Evolutionary conservation across 2,888 invertebrate genomes (phyloP).

Genomic region (Drepanosiphum platanoidis): DNA sequence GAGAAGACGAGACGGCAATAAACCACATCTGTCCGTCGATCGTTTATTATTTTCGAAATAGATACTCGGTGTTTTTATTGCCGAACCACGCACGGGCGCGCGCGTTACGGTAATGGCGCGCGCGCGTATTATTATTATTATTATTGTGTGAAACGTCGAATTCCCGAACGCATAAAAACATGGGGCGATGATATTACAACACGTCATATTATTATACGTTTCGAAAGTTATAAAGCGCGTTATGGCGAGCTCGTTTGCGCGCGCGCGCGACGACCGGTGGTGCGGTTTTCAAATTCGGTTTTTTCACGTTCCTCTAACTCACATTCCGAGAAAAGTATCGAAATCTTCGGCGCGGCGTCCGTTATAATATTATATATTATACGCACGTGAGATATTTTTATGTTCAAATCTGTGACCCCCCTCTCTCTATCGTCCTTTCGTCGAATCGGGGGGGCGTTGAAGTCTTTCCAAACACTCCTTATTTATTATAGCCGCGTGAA

Average conservation of each 20-base stretch:
- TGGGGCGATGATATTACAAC: no score
- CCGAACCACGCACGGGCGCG: neutral
- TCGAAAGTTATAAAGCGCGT: constrained; percentile 6
- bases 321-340: no score
- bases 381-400: neutral
- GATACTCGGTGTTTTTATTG: constrained; percentile 18
- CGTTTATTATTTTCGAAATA: constrained; percentile 21
- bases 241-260: neutral
- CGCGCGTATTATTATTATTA: no score
- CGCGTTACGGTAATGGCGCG: neutral
- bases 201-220: neutral
- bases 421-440: no score
- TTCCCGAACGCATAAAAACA: neutral
- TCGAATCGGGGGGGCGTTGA: no score
- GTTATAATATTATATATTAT: neutral
- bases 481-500: no score
- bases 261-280: neutral
- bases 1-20: neutral
- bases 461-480: no score
- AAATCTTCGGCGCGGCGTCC: no score
- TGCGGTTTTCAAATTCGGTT: neutral
- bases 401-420: no score
- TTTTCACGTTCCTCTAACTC: no score
- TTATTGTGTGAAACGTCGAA: neutral
- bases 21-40: constrained; percentile 19